Percentiles rank a stretch among this genome's conserved stretches.
These are phyloP conservation scores for Mobula birostris DNA, from an alignment of 2,113 vertebrate genomes.

Conservation along the genomic window DNA sequence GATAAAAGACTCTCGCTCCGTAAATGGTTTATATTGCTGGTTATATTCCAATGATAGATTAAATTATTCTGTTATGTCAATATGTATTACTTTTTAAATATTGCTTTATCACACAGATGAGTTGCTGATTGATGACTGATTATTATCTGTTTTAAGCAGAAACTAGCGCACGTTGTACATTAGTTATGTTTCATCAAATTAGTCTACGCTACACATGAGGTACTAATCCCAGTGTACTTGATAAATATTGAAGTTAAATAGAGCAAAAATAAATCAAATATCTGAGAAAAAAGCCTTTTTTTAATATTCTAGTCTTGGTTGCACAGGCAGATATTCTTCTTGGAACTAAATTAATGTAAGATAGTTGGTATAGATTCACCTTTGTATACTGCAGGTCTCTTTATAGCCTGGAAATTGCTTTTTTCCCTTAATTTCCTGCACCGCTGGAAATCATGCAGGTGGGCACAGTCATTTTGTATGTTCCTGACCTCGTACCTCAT, in stretches of 20 bases:
- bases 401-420: conserved; percentile 16
- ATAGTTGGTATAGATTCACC: conserved; percentile 26
- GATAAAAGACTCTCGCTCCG: background rate
- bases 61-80: conserved; percentile 7
- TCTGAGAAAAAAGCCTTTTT: background rate
- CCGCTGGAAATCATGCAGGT: background rate
- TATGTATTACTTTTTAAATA: conserved; percentile 2
- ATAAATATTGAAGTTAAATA: conserved; percentile 29
- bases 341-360: conserved; percentile 13
- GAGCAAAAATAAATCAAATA: background rate
- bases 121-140: background rate
- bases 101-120: background rate
- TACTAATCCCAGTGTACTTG: background rate
- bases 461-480: background rate
- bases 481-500: background rate
- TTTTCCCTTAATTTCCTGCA: conserved; percentile 21
- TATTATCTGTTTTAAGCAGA: background rate
- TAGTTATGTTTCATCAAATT: conserved; percentile 8
- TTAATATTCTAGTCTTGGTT: conserved; percentile 22
- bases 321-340: background rate
- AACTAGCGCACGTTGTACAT: background rate
- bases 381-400: background rate
- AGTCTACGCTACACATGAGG: background rate
- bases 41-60: conserved; percentile 14
- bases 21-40: conserved; percentile 2